Conservation (phyloP, 2,113 vertebrate genomes). For the Ranitomeya variabilis region DNA sequence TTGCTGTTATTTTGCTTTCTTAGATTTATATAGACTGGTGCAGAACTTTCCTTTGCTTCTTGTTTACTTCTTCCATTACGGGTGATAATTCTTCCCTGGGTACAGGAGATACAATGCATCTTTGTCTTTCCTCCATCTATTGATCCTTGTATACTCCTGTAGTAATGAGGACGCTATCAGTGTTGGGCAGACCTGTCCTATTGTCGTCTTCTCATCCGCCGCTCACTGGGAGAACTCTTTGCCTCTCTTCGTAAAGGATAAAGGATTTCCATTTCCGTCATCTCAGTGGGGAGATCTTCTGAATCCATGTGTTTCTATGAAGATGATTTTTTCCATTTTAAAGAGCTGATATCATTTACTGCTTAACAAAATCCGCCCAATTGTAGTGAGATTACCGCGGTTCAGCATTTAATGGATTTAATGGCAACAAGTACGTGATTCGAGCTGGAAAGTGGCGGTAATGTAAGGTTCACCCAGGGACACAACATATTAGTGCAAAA, state of each 20-base stretch:
- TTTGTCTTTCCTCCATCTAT: neutral
- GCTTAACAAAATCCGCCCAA: neutral
- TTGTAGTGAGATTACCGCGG: neutral
- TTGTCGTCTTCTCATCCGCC: neutral
- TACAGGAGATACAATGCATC: neutral
- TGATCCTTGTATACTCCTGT: slow-evolving; percentile 8
- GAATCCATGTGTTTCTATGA: neutral
- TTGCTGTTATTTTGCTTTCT: neutral
- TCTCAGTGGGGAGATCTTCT: neutral
- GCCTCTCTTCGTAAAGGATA: neutral
- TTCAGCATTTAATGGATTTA: neutral
- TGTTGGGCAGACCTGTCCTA: neutral
- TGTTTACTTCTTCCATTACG: neutral
- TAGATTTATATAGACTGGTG: neutral
- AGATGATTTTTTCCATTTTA: slow-evolving; percentile 7
- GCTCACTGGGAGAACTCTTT: neutral
- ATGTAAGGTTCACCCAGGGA: neutral
- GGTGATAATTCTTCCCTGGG: neutral
- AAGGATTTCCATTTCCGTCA: slow-evolving; percentile 5
- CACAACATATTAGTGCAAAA: neutral
- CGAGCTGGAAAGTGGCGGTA: neutral
- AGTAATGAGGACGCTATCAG: slow-evolving; percentile 28
- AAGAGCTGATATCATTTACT: neutral
- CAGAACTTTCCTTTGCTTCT: neutral
- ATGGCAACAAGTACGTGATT: neutral